A percentile compares a stretch with the other conserved stretches of the same genome.
These are phyloP conservation scores for Lanistes nyassanus DNA, from an alignment of 1,140 invertebrate genomes.

Conservation along the genomic window DNA sequence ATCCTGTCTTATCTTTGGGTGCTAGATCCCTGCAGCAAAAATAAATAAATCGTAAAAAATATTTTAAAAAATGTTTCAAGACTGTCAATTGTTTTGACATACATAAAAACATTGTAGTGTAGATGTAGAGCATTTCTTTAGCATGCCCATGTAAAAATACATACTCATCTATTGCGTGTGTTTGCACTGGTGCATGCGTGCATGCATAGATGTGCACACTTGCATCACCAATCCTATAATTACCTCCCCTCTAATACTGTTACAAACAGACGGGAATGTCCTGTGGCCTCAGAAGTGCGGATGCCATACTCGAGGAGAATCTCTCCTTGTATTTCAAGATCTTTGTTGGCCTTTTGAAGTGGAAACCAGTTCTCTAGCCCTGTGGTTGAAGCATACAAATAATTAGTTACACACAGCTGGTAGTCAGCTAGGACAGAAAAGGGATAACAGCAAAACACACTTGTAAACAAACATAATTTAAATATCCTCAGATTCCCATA, in stretches of 20 bases:
- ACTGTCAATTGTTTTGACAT: too few relatives aligned
- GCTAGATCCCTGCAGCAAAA: constrained; percentile 42
- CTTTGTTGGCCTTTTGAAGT: constrained; percentile 46
- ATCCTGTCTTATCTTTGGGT: constrained; percentile 47
- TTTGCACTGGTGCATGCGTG: too few relatives aligned
- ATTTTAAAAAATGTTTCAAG: too few relatives aligned
- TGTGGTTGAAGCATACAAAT: constrained; percentile 8
- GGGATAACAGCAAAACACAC: too few relatives aligned
- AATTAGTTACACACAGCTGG: not conserved
- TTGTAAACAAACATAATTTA: too few relatives aligned
- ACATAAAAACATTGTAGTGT: too few relatives aligned
- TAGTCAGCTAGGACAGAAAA: too few relatives aligned
- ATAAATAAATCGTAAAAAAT: not conserved
- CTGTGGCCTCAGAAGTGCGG: constrained; percentile 29
- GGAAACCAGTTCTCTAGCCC: constrained; percentile 48
- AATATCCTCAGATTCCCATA: too few relatives aligned
- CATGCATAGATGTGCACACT: too few relatives aligned
- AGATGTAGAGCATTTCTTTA: too few relatives aligned
- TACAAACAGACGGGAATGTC: constrained; percentile 34
- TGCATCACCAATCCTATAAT: not conserved
- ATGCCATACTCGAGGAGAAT: constrained; percentile 45
- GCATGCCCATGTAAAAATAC: too few relatives aligned
- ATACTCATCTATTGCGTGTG: too few relatives aligned
- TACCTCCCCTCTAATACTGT: constrained; percentile 48
- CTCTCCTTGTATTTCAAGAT: constrained; percentile 49